phyloP scores from a whole-genome alignment of 2,888 invertebrate species.

The Drosophila borealis region DNA sequence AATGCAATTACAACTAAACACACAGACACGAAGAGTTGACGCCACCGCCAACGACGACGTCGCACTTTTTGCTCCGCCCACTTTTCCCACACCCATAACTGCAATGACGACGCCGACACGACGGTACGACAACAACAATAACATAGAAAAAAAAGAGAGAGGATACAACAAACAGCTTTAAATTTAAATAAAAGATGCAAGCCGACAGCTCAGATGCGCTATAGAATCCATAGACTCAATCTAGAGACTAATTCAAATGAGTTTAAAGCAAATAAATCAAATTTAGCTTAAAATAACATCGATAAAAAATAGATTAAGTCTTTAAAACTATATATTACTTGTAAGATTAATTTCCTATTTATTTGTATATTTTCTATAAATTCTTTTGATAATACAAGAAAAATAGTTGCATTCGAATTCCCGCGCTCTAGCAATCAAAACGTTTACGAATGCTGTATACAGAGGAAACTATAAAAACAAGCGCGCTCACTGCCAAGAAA shows the following conservation, averaged over 20 bases:
- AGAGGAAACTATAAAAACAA: too few species aligned
- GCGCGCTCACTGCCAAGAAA: too few species aligned
- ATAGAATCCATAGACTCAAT: neutral
- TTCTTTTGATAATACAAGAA: neutral
- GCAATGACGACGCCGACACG: slow-evolving; percentile 59
- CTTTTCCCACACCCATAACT: slow-evolving; percentile 79
- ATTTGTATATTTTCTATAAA: neutral
- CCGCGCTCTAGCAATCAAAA: too few species aligned
- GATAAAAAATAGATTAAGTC: neutral
- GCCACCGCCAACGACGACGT: slow-evolving; percentile 56
- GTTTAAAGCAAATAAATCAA: neutral
- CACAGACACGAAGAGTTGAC: slow-evolving; percentile 58
- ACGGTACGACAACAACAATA: slow-evolving; percentile 29
- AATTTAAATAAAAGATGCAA: slow-evolving; percentile 24
- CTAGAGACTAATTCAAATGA: neutral
- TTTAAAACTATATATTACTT: neutral
- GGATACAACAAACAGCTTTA: slow-evolving; percentile 34
- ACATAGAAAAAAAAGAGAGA: slow-evolving; percentile 46
- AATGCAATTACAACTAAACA: slow-evolving; percentile 75
- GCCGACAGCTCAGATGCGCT: slow-evolving; percentile 19
- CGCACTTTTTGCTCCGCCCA: slow-evolving; percentile 74
- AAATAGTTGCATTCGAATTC: neutral
- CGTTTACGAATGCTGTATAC: too few species aligned
- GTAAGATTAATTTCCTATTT: too few species aligned
- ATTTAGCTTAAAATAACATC: neutral